These are phyloP conservation scores for Parauchenoglanis ngamensis DNA, from an alignment of 2,797 vertebrate genomes.

Conservation along the genomic window DNA sequence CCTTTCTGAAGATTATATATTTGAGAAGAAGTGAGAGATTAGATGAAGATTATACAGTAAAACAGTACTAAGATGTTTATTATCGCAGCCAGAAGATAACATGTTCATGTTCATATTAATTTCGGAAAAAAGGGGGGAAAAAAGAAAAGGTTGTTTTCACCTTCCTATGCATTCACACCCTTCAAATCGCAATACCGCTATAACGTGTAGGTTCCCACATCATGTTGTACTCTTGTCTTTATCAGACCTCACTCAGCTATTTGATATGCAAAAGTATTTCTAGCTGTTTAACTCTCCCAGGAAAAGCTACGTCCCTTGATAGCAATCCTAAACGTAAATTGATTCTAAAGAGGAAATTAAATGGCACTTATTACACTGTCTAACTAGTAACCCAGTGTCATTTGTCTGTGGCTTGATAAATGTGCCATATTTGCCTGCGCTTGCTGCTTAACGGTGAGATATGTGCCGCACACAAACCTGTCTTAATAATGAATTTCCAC, in stretches of 20 bases:
- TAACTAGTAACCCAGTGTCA: conserved; percentile 72
- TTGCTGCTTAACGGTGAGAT: conserved; percentile 68
- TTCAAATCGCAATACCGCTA: not conserved
- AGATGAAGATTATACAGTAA: not conserved
- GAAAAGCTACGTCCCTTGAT: conserved; percentile 74
- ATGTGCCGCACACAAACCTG: conserved; percentile 58
- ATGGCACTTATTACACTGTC: conserved; percentile 78
- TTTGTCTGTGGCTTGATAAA: conserved; percentile 77
- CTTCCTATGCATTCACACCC: not conserved
- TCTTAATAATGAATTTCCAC: conserved; percentile 61
- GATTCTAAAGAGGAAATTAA: conserved; percentile 81
- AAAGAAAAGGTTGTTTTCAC: not conserved
- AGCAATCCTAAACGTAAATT: conserved; percentile 77
- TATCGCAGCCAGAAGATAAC: not conserved
- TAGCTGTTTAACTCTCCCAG: conserved; percentile 70
- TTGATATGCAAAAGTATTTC: conserved; percentile 65
- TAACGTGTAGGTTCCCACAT: not conserved
- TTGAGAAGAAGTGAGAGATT: not conserved
- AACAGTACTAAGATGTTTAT: not conserved
- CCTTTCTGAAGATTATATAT: not conserved
- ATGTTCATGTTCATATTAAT: too few relatives aligned
- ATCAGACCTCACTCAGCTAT: not conserved
- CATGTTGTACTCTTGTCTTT: not conserved
- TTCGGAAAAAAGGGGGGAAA: not conserved
- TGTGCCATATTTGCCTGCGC: conserved; percentile 68